Percentiles rank a stretch among this genome's conserved stretches.
phyloP scores from a whole-genome alignment of 2,888 invertebrate genomes.

The Oscheius sp. region DNA sequence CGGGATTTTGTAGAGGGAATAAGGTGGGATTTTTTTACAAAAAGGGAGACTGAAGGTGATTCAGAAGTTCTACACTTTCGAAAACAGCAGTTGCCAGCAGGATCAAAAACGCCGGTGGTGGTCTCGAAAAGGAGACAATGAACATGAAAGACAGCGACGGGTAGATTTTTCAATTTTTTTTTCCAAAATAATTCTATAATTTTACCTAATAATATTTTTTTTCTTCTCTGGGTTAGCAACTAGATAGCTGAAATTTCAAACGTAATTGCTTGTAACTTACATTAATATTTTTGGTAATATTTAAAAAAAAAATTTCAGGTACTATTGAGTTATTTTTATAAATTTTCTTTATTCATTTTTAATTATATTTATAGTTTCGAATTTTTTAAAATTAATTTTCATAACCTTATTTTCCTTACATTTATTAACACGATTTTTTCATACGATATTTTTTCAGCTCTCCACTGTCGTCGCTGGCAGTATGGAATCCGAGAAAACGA shows the following conservation, averaged over 20 bases:
- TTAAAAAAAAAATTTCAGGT: too few species aligned
- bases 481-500: conserved; percentile 50
- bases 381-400: too few species aligned
- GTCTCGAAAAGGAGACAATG: conserved; percentile 4
- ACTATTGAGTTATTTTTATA: too few species aligned
- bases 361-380: too few species aligned
- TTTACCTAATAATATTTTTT: too few species aligned
- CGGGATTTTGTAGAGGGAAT: conserved; percentile 10
- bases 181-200: neutral
- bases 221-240: too few species aligned
- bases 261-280: too few species aligned
- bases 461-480: conserved; percentile 56
- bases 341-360: too few species aligned
- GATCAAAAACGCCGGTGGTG: conserved; percentile 16
- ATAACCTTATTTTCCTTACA: neutral
- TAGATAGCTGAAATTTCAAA: too few species aligned
- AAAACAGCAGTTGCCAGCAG: neutral
- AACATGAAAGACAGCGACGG: conserved; percentile 32
- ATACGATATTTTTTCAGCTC: conserved; percentile 48
- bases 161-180: neutral
- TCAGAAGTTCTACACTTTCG: conserved; percentile 24
- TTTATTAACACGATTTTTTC: neutral
- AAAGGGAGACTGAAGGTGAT: neutral
- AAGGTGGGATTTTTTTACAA: neutral
- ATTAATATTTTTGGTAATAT: too few species aligned